These are phyloP conservation scores for Pissodes strobi DNA, from an alignment of 1,140 invertebrate species.

Conservation along the genomic window DNA sequence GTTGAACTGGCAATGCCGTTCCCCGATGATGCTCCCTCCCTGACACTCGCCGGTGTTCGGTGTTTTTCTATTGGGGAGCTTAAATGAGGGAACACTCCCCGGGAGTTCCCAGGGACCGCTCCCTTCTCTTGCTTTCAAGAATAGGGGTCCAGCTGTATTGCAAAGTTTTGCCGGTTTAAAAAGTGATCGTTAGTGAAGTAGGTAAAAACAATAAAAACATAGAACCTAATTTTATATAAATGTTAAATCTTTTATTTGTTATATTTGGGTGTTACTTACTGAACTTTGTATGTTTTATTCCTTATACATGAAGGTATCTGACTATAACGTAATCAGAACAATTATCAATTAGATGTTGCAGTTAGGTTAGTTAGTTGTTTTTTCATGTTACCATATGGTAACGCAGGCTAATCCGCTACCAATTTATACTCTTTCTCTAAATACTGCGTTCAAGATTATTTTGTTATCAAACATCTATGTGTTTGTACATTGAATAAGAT, in stretches of 20 bases:
- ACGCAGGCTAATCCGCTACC: background rate
- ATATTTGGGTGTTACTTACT: background rate
- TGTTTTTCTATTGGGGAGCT: no score
- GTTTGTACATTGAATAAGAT: no score
- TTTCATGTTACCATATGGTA: background rate
- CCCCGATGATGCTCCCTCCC: no score
- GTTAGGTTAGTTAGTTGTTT: background rate
- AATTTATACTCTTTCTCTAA: background rate
- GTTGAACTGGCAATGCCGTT: no score
- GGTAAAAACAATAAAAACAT: constrained; percentile 5
- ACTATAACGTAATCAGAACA: background rate
- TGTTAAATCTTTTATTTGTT: no score
- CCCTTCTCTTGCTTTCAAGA: no score
- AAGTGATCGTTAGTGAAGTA: constrained; percentile 3
- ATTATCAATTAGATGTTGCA: no score
- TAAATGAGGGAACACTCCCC: no score
- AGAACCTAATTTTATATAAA: background rate
- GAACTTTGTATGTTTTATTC: background rate
- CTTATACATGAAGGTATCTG: background rate
- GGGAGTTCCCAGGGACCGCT: no score
- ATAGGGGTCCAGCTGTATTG: no score
- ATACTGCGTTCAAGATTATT: no score
- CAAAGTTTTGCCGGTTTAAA: constrained; percentile 5
- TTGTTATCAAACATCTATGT: background rate
- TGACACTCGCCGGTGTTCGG: no score